phyloP scores from a whole-genome alignment of 2,797 vertebrate species.

The Brotula barbata region DNA sequence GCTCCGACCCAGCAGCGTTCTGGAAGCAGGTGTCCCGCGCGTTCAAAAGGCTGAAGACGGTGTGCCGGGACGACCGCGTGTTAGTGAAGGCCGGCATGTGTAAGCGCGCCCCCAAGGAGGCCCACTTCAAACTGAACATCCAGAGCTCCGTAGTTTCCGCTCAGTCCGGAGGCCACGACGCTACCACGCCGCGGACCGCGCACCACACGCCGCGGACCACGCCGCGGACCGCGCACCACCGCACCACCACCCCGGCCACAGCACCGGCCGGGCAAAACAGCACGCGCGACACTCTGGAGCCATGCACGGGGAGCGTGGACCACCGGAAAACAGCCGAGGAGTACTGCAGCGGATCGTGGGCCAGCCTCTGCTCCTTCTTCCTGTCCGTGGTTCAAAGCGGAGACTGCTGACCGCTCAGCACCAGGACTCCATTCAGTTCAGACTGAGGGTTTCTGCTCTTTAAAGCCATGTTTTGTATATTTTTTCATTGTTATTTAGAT shows the following conservation, averaged over 20 bases:
- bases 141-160: fast-evolving
- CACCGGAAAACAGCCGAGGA: conserved; percentile 78
- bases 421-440: no score
- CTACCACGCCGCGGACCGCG: neutral
- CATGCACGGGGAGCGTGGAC: conserved; percentile 73
- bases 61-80: conserved; percentile 77
- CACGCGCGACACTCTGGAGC: no score
- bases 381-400: conserved; percentile 82
- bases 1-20: conserved; percentile 69
- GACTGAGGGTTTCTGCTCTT: no score
- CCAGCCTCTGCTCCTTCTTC: conserved; percentile 83
- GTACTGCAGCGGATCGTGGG: conserved; percentile 82
- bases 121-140: conserved; percentile 79
- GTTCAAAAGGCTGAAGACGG: conserved; percentile 78
- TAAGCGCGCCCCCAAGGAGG: conserved; percentile 75
- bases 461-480: no score
- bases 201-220: fast-evolving
- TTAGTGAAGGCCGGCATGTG: conserved; percentile 82
- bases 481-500: no score
- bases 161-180: conserved; percentile 2
- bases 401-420: conserved; percentile 73
- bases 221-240: neutral
- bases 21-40: conserved; percentile 86
- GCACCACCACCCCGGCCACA: neutral
- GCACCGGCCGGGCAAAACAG: neutral